Evolutionary conservation across 2,113 vertebrate species (phyloP).

Genomic region (Sitta europaea): DNA sequence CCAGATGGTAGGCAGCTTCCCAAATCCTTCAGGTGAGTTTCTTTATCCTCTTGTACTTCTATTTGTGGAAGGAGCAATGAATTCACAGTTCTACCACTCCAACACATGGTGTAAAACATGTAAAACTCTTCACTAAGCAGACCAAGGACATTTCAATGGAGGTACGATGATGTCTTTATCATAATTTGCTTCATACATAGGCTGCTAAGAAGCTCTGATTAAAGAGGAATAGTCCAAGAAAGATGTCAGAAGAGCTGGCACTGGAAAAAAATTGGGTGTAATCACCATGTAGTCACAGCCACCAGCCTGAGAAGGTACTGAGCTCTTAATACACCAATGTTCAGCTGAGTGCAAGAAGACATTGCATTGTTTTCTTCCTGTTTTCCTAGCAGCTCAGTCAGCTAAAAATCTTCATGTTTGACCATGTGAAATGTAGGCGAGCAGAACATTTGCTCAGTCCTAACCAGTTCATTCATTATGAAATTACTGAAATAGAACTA

Average conservation of each 20-base stretch:
- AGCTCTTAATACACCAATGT: not conserved
- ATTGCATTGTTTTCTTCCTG: not conserved
- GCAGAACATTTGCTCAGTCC: not conserved
- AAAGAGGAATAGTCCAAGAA: not conserved
- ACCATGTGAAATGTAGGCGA: not conserved
- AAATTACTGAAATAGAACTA: not conserved
- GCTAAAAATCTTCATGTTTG: not conserved
- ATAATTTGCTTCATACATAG: not conserved
- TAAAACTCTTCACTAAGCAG: not conserved
- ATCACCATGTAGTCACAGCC: not conserved
- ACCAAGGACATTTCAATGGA: not conserved
- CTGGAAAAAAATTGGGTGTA: not conserved
- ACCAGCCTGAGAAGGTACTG: not conserved
- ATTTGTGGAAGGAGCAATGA: not conserved
- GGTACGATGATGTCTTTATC: not conserved
- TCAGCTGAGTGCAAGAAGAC: not conserved
- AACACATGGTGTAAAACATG: not conserved
- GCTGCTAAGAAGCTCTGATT: not conserved
- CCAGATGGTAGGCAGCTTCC: conserved; percentile 17
- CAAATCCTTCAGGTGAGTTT: not conserved
- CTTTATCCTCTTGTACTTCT: not conserved
- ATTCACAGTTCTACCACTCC: not conserved
- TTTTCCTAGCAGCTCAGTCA: not conserved
- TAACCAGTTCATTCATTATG: not conserved
- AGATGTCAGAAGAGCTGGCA: not conserved